Base-by-base conservation (phyloP, 2,888 invertebrate genomes). In the Dryobota labecula region DNA sequence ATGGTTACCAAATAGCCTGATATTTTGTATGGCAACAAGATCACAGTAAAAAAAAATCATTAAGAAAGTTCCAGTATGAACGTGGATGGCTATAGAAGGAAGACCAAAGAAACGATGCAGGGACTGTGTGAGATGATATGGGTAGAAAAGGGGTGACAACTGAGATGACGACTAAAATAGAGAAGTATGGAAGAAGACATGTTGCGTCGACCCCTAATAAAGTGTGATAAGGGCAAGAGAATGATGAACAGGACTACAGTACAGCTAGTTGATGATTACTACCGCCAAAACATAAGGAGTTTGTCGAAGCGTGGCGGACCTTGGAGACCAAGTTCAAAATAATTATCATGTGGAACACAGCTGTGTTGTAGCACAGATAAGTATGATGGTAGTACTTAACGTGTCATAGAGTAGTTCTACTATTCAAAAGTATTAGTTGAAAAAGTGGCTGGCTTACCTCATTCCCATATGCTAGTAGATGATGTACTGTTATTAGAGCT, bases 401-500 rank as follows among this genome's bases (percentile, higher is more conserved):
- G 5, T 33, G 1, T n/a, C 4, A 24, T 6, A 24, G 9, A 51
- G 49, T 33, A 11, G 20, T 20, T 3, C 47, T 47, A 9, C 9
- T 15, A 53, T 43, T 5, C 20, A 53, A 24, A 9, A 58, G 7
- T 45, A 18, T 4, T 24, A 70, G 33, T 80, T 0, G 5, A 68
- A 43, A 9, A 38, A 8, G n/a, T n/a, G n/a, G n/a, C n/a, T 9
- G 36, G 86, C 96, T 96, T 93, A 99, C 99, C 98, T 99, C 99
- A 96, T 99, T 99, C 91, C 99, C 99, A 96, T 99, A 99, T 92
- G 99, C 99, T 97, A 99, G 98, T 95, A 99, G 97, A 96, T 99
- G 99, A 96, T 99, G 99, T 83, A 99, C 99, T 76, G 99, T 99
- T 91, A 99, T 98, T 86, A 99, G 97, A 66, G 99, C 97, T 96